Evolutionary conservation across 2,888 invertebrate species (phyloP), one percentile per base, ranked within the genome.

Genomic region (Dromius quadrimaculatus): DNA sequence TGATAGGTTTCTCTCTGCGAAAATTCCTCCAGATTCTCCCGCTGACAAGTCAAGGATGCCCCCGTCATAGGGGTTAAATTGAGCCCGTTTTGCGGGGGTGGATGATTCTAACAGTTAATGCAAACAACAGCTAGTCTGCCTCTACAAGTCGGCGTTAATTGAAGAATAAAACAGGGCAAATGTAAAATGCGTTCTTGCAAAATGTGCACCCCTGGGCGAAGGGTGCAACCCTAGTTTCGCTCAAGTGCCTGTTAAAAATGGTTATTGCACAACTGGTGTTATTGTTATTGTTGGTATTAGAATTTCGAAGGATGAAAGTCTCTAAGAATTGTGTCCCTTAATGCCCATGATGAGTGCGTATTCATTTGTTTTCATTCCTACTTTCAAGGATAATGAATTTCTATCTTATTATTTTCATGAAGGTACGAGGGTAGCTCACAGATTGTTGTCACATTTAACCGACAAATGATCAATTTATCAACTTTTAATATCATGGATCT

Each of bases 241-340:
- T 43, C 63, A 63, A 63, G 63, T 63, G 63, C 43, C 63, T 63
- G 63, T 63, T 63, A 63, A 45, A 43, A 63, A 63, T 43, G 63
- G 45, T 63, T 63, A 43, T 62, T 62, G 41, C 43, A 62, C 28
- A 43, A 62, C 41, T 38, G 62, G 43, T 62, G 63, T 45, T 43
- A 63, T 63, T 63, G 63, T 63, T 63, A 63, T 15, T 45, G 63
- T 45, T 43, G 45, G 43, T 63, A 63, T 43, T 63, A 63, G 45
- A 63, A 63, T 45, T 43, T 63, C 41, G 15, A 4, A 11, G 11
- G 62, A 63, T 63, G 45, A 63, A 41, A 43, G 63, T 8, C 19
- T 28, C 28, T n/a, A 45, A 63, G 23, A 54, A 54, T 54, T 13
- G 28, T 23, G 15, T 54, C 28, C 50, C 50, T 54, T 28, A 11